Evolutionary conservation across 2,113 vertebrate genomes (phyloP), one percentile per base, ranked within the genome.

Genomic region (Saimiri boliviensis): DNA sequence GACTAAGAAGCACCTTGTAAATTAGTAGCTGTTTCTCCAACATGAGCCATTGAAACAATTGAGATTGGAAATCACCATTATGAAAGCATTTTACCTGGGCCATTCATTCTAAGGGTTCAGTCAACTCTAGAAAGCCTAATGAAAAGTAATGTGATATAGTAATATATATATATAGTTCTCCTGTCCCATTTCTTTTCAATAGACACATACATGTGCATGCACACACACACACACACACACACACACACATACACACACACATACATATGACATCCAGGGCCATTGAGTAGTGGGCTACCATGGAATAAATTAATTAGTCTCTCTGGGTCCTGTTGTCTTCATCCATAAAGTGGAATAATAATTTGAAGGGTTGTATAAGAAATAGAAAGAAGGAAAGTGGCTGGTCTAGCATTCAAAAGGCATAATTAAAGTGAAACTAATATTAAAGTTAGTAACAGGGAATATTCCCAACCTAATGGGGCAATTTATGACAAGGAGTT

Each of bases 101-200:
- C 6, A 20, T 90, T 87, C 13, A 86, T 86, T 37, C 8, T 27
- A 77, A 74, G 93, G 40, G 2, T 32, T 95, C 88, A 60, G 73
- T 86, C 91, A 77, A 35, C 10, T 93, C 74, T 91, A 81, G 94
- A 95, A 63, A 81, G 21, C 21, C 8, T 83, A 20, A 74, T 74
- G 63, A 79, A 5, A 37, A 27, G 42, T 10, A 25, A 32, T 6
- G 6, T 20, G 21, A 68, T 42, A 2, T 32, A 74, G 8, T 60
- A 2, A 70, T 35, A 66, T 21, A 21, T 56, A 21, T 56, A 20
- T 56, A 20, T 23, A 23, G 76, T 58, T 80, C 8, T 49, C 30
- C 56, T 80, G 7, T 2, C 21, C 1, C 4, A 3, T 60, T 52
- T 20, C 37, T 94, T 10, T 23, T 8, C 13, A 56, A 84, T 21